A percentile compares a stretch with the other conserved stretches of the same genome.
Evolutionary conservation across 1,140 invertebrate genomes (phyloP).

Genomic region (Zophobas morio): DNA sequence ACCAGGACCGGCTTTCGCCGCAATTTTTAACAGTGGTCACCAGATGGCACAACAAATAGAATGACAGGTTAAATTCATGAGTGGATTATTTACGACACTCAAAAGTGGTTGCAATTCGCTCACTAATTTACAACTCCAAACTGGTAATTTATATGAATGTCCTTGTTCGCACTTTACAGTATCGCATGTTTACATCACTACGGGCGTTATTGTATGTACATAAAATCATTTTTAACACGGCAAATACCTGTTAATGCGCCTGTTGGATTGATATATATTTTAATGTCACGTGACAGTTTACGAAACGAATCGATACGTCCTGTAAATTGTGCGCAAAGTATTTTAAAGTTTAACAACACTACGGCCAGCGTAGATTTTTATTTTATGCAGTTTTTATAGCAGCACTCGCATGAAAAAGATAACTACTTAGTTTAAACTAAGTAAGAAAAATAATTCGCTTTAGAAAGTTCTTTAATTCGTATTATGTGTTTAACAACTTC

Average conservation of each 20-base stretch:
- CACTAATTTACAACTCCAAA: conserved; percentile 51
- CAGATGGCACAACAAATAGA: background rate
- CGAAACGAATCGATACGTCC: background rate
- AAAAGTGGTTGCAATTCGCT: conserved; percentile 49
- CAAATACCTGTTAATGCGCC: conserved; percentile 44
- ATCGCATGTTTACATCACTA: conserved; percentile 54
- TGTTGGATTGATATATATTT: conserved; percentile 39
- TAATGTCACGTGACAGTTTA: conserved; percentile 25
- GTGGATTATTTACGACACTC: conserved; percentile 42
- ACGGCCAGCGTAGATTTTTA: no score
- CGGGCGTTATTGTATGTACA: conserved; percentile 48
- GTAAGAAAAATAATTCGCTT: no score
- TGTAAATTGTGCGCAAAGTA: background rate
- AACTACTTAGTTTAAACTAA: no score
- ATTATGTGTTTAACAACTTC: no score
- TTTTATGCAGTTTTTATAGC: no score
- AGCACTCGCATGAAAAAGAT: no score
- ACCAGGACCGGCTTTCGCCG: background rate
- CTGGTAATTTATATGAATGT: conserved; percentile 55
- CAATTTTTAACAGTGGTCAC: background rate
- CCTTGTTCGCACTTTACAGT: conserved; percentile 52
- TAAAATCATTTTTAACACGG: conserved; percentile 49
- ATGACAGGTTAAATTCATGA: conserved; percentile 5
- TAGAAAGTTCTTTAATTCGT: no score
- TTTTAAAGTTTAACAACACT: no score